Base-by-base conservation (phyloP, 2,888 invertebrate genomes). In the Gymnosoma rotundatum region DNA sequence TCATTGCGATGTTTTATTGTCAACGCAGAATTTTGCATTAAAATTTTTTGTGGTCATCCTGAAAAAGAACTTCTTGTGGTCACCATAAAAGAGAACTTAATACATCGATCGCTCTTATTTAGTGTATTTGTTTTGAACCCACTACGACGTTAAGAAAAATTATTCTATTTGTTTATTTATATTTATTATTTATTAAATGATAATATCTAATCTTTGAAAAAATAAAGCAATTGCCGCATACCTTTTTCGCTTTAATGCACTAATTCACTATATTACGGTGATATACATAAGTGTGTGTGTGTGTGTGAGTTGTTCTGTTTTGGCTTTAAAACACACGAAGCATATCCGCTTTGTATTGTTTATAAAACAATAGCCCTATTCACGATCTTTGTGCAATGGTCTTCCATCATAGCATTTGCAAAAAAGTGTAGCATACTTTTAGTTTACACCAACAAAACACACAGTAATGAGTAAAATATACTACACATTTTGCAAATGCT, bases 291-390 rank as follows among this genome's bases (percentile, higher is more conserved):
- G 18, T 18, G 14, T 42, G 38, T 38, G 20, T n/a, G 38, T 42
- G 20, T 7, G 18, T 21, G n/a, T 45, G 12, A 20, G 6, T 20
- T 48, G 16, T 36, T 48, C 48, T 56, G 16, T 63, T 63, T 38
- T 54, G n/a, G 54, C 38, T 67, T 67, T 16, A 52, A 20, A 7
- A 50, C 50, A 45, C 45, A 64, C 8, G n/a, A 48, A n/a, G 20
- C 21, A 73, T 61, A 73, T 73, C 61, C 61, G 52, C 38, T 63
- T 63, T 52, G 18, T 63, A 73, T 52, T 63, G 52, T 42, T 73
- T 61, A 52, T 25, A 25, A 25, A 25, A 25, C n/a, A n/a, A n/a
- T n/a, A n/a, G n/a, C n/a, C n/a, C n/a, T n/a, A n/a, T n/a, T n/a
- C n/a, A n/a, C n/a, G n/a, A n/a, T n/a, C n/a, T n/a, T n/a, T n/a